Conservation (phyloP, 2,888 invertebrate genomes). For the Tenthredo amoena region DNA sequence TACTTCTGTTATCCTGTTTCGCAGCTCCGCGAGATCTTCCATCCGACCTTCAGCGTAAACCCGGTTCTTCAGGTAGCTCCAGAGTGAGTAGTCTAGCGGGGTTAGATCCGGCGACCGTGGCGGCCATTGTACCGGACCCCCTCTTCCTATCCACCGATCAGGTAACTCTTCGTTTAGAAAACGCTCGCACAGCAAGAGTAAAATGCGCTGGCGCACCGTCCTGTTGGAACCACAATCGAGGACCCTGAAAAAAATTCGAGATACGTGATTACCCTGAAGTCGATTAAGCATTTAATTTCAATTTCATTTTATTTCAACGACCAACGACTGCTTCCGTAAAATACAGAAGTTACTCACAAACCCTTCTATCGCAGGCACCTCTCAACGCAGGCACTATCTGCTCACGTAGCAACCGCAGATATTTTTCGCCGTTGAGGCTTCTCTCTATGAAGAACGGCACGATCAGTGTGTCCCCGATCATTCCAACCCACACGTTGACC, state of each 20-base stretch:
- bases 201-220: constrained; percentile 66
- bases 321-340: background rate
- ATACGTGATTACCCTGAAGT: background rate
- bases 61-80: constrained; percentile 51
- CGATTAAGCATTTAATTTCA: background rate
- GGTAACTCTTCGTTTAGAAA: constrained; percentile 55
- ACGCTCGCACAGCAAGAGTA: constrained; percentile 55
- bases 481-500: background rate
- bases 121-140: constrained; percentile 60
- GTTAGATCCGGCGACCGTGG: constrained; percentile 63
- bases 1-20: background rate
- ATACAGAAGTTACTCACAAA: background rate
- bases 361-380: background rate
- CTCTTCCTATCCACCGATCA: constrained; percentile 61
- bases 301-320: background rate
- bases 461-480: background rate
- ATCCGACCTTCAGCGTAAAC: constrained; percentile 55
- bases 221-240: constrained; percentile 60
- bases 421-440: background rate
- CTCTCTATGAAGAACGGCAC: background rate
- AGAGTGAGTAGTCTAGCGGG: constrained; percentile 56
- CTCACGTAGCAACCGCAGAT: background rate
- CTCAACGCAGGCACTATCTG: background rate
- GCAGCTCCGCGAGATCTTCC: background rate
- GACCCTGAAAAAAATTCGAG: background rate